A percentile compares a stretch with the other conserved stretches of the same genome.
Evolutionary conservation across 1,140 invertebrate species (phyloP).

Genomic region (Drosophila setifemur): DNA sequence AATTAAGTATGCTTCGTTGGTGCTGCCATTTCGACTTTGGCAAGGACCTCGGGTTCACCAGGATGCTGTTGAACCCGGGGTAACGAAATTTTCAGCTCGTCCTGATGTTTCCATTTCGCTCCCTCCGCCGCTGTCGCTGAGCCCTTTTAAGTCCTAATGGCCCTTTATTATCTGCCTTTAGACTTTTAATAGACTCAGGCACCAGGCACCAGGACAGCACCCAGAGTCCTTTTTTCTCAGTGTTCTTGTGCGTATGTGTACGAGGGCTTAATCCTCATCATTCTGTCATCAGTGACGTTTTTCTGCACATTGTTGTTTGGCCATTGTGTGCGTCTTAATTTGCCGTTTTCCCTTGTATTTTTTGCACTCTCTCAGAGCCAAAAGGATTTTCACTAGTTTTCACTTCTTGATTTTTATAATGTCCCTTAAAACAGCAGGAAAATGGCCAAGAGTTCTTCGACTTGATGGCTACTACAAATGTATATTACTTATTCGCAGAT

Average conservation of each 20-base stretch:
- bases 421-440: constrained; percentile 2
- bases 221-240: constrained; percentile 14
- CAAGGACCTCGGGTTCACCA: constrained; percentile 54
- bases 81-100: constrained; percentile 51
- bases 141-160: constrained; percentile 82
- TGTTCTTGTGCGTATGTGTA: constrained; percentile 29
- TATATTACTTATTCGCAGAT: no score
- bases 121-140: constrained; percentile 59
- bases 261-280: constrained; percentile 81
- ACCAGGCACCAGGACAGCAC: constrained; percentile 32
- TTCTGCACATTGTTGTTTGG: constrained; percentile 74
- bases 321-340: constrained; percentile 74
- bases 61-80: constrained; percentile 56
- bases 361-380: constrained; percentile 46
- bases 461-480: no score
- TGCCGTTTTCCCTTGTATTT: constrained; percentile 59
- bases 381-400: constrained; percentile 64
- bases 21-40: constrained; percentile 78
- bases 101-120: constrained; percentile 46
- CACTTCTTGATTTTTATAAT: constrained; percentile 62
- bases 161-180: constrained; percentile 82
- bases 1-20: constrained; percentile 81
- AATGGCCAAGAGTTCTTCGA: not conserved
- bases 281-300: constrained; percentile 82
- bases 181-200: constrained; percentile 82